These are phyloP conservation scores for Fulica atra DNA, from an alignment of 2,113 vertebrate genomes.

Conservation along the genomic window DNA sequence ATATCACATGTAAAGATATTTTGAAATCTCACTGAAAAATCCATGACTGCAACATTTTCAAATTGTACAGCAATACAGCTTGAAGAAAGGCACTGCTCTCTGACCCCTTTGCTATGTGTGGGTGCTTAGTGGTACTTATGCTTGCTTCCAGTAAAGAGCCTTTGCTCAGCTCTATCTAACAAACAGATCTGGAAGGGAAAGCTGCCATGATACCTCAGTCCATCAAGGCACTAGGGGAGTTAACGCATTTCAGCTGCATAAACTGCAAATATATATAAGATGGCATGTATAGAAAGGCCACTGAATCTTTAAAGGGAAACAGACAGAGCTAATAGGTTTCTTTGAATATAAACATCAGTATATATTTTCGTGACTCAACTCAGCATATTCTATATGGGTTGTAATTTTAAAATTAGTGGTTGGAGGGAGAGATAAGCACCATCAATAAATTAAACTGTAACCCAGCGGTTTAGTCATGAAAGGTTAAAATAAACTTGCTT, in stretches of 20 bases:
- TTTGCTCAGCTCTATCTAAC: not conserved
- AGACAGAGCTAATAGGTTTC: slow-evolving; percentile 63
- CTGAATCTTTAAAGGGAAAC: slow-evolving; percentile 66
- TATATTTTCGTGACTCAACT: slow-evolving; percentile 73
- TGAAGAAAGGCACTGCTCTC: not conserved
- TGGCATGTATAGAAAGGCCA: slow-evolving; percentile 45
- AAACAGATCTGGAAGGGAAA: not conserved
- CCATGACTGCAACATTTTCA: not conserved
- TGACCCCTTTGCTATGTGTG: not conserved
- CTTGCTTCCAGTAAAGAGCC: not conserved
- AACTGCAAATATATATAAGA: slow-evolving; percentile 41
- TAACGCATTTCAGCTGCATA: slow-evolving; percentile 46
- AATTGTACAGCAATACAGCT: not conserved
- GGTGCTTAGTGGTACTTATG: not conserved
- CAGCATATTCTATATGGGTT: slow-evolving; percentile 66
- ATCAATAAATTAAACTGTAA: slow-evolving; percentile 76
- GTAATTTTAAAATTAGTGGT: slow-evolving; percentile 78
- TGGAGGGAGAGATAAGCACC: slow-evolving; percentile 69
- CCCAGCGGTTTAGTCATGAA: slow-evolving; percentile 76
- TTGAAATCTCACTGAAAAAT: not conserved
- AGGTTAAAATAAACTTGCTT: slow-evolving; percentile 85
- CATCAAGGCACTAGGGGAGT: slow-evolving; percentile 31
- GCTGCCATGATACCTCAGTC: not conserved
- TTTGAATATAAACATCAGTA: slow-evolving; percentile 72
- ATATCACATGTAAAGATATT: not conserved